A percentile compares a stretch with the other conserved stretches of the same genome.
Conservation (phyloP, 2,113 vertebrate species). For the Xenotilapia longispinis region DNA sequence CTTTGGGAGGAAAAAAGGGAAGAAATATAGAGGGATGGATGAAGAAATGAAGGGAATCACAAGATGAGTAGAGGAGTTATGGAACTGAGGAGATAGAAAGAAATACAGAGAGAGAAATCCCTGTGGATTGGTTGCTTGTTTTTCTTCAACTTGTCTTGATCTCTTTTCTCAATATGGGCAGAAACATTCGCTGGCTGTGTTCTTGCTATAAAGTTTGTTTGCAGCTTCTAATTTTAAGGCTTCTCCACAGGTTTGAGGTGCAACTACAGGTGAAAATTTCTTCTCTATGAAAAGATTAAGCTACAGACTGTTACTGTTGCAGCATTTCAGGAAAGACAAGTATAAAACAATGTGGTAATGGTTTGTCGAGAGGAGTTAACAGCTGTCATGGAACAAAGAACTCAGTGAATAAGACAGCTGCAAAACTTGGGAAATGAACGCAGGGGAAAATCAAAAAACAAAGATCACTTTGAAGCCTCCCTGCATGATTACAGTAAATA, state of each 20-base stretch:
- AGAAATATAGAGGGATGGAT: neutral
- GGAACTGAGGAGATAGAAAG: neutral
- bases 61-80: neutral
- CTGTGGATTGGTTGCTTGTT: conserved; percentile 5
- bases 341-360: neutral
- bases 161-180: neutral
- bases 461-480: neutral
- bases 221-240: neutral
- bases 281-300: neutral
- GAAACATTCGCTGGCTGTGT: neutral
- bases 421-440: neutral
- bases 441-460: neutral
- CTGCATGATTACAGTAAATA: neutral
- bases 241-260: neutral
- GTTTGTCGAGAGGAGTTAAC: neutral
- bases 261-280: neutral
- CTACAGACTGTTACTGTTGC: neutral
- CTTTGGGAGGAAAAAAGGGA: neutral
- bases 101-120: neutral
- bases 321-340: neutral
- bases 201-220: neutral
- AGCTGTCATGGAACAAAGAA: neutral
- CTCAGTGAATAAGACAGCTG: neutral
- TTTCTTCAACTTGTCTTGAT: conserved; percentile 13
- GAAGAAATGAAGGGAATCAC: conserved; percentile 13